Evolutionary conservation across 1,140 invertebrate species (phyloP).

Genomic region (Eupristina koningsbergeri): DNA sequence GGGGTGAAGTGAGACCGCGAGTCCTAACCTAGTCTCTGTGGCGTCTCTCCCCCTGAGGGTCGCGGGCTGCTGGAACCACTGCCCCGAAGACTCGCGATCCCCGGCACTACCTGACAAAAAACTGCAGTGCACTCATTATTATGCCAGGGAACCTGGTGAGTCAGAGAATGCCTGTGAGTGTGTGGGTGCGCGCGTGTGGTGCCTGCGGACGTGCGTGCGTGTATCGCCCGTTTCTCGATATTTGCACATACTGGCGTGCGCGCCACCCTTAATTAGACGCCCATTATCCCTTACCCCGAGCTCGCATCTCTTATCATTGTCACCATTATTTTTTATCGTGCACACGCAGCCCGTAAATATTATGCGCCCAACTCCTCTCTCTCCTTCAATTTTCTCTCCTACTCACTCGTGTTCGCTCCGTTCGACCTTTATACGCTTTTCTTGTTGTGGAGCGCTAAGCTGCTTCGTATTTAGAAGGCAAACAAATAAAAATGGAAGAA

Average conservation of each 20-base stretch:
- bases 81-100: background rate
- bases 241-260: background rate
- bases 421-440: background rate
- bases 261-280: background rate
- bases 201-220: background rate
- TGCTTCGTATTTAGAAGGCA: background rate
- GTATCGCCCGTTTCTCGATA: background rate
- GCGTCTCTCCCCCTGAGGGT: constrained; percentile 12
- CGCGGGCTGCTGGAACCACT: background rate
- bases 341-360: background rate
- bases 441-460: background rate
- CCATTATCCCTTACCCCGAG: background rate
- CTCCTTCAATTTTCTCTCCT: background rate
- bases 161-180: background rate
- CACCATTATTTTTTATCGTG: background rate
- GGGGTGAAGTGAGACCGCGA: constrained; percentile 23
- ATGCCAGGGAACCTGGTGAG: constrained; percentile 44
- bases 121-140: background rate
- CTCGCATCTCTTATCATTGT: background rate
- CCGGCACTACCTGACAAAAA: background rate
- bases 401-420: background rate
- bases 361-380: background rate
- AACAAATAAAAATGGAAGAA: background rate
- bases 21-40: constrained; percentile 45
- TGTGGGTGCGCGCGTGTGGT: background rate